These are phyloP conservation scores for Aix galericulata DNA, from an alignment of 2,113 vertebrate genomes.

Conservation along the genomic window DNA sequence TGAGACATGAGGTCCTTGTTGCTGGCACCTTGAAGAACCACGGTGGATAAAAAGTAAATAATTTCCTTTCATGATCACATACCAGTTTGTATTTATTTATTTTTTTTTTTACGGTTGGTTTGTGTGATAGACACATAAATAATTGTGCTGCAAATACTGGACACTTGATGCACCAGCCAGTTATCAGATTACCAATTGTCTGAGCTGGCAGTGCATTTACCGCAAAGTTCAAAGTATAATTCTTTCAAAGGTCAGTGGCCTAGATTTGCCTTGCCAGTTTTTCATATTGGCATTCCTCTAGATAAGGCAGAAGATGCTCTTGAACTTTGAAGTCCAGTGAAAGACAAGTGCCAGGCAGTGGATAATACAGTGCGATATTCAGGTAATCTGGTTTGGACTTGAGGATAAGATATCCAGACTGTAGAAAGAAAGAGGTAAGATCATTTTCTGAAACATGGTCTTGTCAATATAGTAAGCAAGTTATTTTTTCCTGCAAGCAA, in stretches of 20 bases:
- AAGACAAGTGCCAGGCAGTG: background rate
- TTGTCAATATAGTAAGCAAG: background rate
- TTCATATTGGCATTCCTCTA: background rate
- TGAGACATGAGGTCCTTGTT: background rate
- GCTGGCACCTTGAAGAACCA: background rate
- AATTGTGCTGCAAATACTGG: background rate
- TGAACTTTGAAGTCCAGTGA: background rate
- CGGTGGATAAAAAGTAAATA: background rate
- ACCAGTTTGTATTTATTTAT: background rate
- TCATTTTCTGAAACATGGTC: background rate
- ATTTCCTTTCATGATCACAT: background rate
- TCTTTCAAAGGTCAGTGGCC: background rate
- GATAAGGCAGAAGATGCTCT: background rate
- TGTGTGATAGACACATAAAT: background rate
- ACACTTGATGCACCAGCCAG: background rate
- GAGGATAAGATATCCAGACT: background rate
- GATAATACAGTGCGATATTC: background rate
- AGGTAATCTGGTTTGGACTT: background rate
- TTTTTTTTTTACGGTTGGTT: background rate
- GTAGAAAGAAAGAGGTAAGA: background rate
- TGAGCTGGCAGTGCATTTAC: background rate
- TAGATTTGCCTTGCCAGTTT: background rate
- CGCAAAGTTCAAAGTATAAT: background rate
- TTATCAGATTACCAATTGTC: background rate
- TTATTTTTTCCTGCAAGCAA: background rate